A percentile compares a stretch with the other conserved stretches of the same genome.
Evolutionary conservation across 2,113 vertebrate species (phyloP).

Genomic region (Eubucco bourcierii): DNA sequence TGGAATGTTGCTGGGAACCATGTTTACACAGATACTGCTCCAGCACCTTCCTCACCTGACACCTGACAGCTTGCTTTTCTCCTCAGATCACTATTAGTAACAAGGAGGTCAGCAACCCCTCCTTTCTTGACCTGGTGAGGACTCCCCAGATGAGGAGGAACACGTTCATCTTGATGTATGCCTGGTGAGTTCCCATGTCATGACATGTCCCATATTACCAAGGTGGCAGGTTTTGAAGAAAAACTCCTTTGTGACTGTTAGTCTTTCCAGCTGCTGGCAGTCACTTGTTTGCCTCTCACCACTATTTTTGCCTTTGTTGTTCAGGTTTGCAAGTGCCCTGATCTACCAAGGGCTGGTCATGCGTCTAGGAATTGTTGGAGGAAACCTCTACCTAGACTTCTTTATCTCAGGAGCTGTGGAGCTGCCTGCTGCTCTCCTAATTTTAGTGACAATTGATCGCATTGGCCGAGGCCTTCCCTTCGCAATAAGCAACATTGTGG

Average conservation of each 20-base stretch:
- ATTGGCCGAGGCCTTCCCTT: slow-evolving; percentile 88
- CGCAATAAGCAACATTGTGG: slow-evolving; percentile 78
- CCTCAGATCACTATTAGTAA: slow-evolving; percentile 77
- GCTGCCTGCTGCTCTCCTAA: slow-evolving; percentile 86
- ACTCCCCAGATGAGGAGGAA: slow-evolving; percentile 90
- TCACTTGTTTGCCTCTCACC: not conserved
- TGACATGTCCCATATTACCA: not conserved
- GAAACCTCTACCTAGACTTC: slow-evolving; percentile 90
- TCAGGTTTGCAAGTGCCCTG: slow-evolving; percentile 90
- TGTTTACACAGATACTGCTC: not conserved
- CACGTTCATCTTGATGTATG: slow-evolving; percentile 91
- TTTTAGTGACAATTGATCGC: slow-evolving; percentile 88
- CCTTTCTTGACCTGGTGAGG: slow-evolving; percentile 84
- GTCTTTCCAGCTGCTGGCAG: not conserved
- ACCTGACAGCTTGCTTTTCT: slow-evolving; percentile 43
- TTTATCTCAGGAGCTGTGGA: slow-evolving; percentile 87
- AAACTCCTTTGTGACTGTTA: not conserved
- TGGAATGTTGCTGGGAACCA: not conserved
- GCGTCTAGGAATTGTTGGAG: slow-evolving; percentile 87
- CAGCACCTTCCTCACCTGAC: not conserved
- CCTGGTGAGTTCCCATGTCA: slow-evolving; percentile 80
- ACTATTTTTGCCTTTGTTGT: not conserved
- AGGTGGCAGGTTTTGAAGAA: not conserved
- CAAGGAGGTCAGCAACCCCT: slow-evolving; percentile 78
- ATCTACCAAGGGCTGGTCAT: slow-evolving; percentile 94